Conservation (phyloP, 1,140 invertebrate species). For the Oncopodura yosiiana region DNA sequence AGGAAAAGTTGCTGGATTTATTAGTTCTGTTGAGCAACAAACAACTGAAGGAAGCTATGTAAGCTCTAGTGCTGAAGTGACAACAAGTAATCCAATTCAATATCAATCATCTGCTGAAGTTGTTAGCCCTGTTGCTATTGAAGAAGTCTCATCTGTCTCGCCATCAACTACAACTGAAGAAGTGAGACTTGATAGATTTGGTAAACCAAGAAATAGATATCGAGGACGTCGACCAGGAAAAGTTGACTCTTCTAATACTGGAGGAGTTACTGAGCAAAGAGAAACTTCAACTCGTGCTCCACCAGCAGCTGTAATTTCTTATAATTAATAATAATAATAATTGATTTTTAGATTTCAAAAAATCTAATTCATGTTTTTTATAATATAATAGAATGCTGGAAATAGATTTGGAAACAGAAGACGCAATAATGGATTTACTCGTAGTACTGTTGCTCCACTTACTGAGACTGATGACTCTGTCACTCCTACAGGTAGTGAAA, state of each 20-base stretch:
- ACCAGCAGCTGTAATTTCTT: neutral
- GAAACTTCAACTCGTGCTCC: slow-evolving; percentile 1
- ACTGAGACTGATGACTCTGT: neutral
- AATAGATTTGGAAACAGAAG: no score
- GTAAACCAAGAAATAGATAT: slow-evolving; percentile 12
- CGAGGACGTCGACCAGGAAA: slow-evolving; percentile 1
- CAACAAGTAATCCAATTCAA: slow-evolving; percentile 19
- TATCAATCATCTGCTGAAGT: slow-evolving; percentile 4
- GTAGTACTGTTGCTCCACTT: neutral
- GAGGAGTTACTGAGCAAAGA: neutral
- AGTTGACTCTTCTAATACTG: slow-evolving; percentile 5
- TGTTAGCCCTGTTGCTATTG: neutral
- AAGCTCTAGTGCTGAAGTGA: slow-evolving; percentile 16
- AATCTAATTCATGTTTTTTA: neutral
- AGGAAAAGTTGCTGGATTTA: slow-evolving; percentile 22
- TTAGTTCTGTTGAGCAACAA: slow-evolving; percentile 20
- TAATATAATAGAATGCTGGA: no score
- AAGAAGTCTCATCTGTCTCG: neutral
- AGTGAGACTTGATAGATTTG: slow-evolving; percentile 15
- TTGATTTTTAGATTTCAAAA: neutral
- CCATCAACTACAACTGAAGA: slow-evolving; percentile 23
- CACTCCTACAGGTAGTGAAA: neutral
- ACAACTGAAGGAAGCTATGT: slow-evolving; percentile 9
- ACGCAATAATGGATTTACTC: slow-evolving; percentile 6
- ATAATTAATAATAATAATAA: neutral